Percentiles rank a stretch among this genome's conserved stretches.
These are phyloP conservation scores for Zaprionus obscuricornis DNA, from an alignment of 2,888 invertebrate species.

Conservation along the genomic window DNA sequence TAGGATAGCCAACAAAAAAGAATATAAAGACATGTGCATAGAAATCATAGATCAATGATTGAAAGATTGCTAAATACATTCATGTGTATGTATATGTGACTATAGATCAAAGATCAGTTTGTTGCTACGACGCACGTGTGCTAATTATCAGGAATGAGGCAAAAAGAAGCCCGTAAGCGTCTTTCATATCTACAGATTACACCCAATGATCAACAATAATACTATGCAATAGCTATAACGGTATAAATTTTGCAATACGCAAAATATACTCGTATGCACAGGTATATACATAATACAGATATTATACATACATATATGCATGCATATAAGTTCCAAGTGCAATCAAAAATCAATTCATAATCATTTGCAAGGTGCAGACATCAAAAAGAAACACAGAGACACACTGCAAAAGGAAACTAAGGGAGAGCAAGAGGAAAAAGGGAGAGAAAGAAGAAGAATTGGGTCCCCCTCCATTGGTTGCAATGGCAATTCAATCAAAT, in stretches of 20 bases:
- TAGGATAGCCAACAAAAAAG: conserved; percentile 4
- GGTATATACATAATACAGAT: conserved; percentile 3
- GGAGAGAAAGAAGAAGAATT: not conserved
- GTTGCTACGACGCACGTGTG: conserved; percentile 47
- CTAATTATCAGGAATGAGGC: conserved; percentile 58
- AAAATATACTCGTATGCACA: not conserved
- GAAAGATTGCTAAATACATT: too few relatives aligned
- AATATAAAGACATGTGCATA: conserved; percentile 29
- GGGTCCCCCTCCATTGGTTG: conserved; percentile 14
- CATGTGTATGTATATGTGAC: too few relatives aligned
- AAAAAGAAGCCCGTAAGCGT: too few relatives aligned
- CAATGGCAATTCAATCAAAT: conserved; percentile 75
- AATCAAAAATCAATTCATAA: conserved; percentile 83
- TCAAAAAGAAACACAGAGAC: not conserved
- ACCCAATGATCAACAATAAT: conserved; percentile 16
- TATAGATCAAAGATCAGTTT: conserved; percentile 27
- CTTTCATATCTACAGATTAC: too few relatives aligned
- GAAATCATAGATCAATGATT: not conserved
- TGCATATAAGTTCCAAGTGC: conserved; percentile 49
- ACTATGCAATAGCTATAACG: conserved; percentile 41
- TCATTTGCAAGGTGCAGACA: conserved; percentile 80
- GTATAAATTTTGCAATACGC: conserved; percentile 29
- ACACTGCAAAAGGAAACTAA: not conserved
- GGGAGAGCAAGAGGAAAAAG: not conserved
- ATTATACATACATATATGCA: conserved; percentile 46